Percentiles rank a stretch among this genome's conserved stretches.
Conservation (phyloP, 2,113 vertebrate species). For the Solea solea region DNA sequence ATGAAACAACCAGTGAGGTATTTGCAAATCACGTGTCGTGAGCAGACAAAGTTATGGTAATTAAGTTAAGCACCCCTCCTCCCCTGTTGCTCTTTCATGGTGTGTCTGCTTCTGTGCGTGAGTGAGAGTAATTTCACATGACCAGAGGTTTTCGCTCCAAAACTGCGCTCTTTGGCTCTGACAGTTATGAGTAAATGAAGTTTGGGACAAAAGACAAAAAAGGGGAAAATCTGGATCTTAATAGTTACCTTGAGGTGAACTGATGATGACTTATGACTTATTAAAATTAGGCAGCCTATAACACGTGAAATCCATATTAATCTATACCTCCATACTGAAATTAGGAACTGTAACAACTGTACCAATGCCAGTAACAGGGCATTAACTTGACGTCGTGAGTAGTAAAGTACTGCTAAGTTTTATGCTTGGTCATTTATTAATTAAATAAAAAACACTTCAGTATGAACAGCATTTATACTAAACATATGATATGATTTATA, state of each 20-base stretch:
- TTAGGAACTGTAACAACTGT: too few relatives aligned
- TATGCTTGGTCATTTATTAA: too few relatives aligned
- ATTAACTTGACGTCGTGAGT: too few relatives aligned
- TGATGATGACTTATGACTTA: background rate
- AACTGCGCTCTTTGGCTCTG: constrained; percentile 20
- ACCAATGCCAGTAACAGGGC: too few relatives aligned
- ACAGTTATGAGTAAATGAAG: constrained; percentile 4
- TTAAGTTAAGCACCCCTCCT: constrained; percentile 57
- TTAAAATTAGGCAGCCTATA: background rate
- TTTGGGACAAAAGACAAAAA: constrained; percentile 17
- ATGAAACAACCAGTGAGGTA: constrained; percentile 38
- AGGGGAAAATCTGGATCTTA: too few relatives aligned
- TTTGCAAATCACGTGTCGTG: constrained; percentile 61
- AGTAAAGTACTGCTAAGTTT: too few relatives aligned
- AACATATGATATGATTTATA: too few relatives aligned
- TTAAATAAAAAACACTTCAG: too few relatives aligned
- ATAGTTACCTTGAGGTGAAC: background rate
- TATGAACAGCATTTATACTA: too few relatives aligned
- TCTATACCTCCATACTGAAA: too few relatives aligned
- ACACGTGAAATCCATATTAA: too few relatives aligned
- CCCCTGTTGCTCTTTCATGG: constrained; percentile 24
- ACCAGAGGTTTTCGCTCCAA: constrained; percentile 22
- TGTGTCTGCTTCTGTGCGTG: constrained; percentile 35
- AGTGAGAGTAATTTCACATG: constrained; percentile 50
- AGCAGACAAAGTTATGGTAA: constrained; percentile 49